Base-by-base conservation (phyloP, 2,888 invertebrate genomes). In the Agonopterix subpropinquella region DNA sequence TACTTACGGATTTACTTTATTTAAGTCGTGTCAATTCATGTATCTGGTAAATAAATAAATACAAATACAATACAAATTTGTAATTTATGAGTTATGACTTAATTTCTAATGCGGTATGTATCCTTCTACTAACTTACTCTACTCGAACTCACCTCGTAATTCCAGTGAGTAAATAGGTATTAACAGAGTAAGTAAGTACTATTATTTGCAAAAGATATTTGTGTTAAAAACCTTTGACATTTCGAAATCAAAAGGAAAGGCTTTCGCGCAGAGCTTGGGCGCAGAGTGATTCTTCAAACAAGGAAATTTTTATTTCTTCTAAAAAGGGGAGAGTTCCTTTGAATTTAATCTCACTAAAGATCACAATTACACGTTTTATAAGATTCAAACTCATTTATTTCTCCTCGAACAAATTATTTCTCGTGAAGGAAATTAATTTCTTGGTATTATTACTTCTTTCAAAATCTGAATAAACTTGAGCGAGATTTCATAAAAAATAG, bases 381-480 rank as follows among this genome's bases (percentile, higher is more conserved):
- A 79, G 77, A 80, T 79, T 77, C 73, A 73, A 73, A 79, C 74
- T 80, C 77, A 79, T 82, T 84, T 83, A 80, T 78, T 77, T 80
- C 77, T 73, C 68, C 62, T 61, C 57, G 64, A 66, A 69, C 65
- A 77, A 80, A 80, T 79, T 77, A 78, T 80, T 81, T 77, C 71
- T 79, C 61, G 71, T 73, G 73, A 82, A 80, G 74, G 70, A 85
- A 86, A 86, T 84, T 86, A 86, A 85, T 86, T 84, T 69, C 74
- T 74, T 67, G 70, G 78, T 76, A 82, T 84, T 80, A 82, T 28
- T 83, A 82, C 80, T 83, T 80, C 75, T 83, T 80, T 80, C 69
- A 75, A 79, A 80, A 84, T 80, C 75, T 81, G 78, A 83, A 81
- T 83, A 82, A 85, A 80, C 77, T 82, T 77, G 74, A 77, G 77